These are phyloP conservation scores for Sialis lutaria DNA, from an alignment of 2,888 invertebrate species.

Conservation along the genomic window DNA sequence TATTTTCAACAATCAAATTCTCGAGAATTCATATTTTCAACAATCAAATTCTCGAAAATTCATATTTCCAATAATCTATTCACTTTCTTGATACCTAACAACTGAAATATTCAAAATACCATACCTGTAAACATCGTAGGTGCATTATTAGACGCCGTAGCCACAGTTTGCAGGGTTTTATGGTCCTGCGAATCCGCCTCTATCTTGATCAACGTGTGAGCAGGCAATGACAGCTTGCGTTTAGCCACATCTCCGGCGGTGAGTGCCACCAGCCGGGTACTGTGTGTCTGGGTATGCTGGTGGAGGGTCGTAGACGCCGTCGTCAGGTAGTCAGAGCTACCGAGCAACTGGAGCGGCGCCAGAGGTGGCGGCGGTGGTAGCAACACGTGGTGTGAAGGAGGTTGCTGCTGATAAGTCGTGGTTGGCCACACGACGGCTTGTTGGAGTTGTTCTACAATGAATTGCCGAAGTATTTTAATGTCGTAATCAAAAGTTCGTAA, in stretches of 20 bases:
- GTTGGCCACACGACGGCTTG: conserved; percentile 57
- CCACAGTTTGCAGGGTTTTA: conserved; percentile 23
- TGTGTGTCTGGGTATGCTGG: conserved; percentile 48
- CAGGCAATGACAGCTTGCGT: conserved; percentile 28
- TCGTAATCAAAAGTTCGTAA: no score
- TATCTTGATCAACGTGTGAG: conserved; percentile 47
- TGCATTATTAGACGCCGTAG: conserved; percentile 21
- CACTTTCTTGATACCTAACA: no score
- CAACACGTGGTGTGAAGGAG: conserved; percentile 24
- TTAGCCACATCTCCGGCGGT: conserved; percentile 31
- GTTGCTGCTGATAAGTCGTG: conserved; percentile 31
- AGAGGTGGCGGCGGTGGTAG: conserved; percentile 45
- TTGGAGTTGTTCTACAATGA: conserved; percentile 40
- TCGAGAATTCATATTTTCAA: no score
- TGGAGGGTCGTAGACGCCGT: conserved; percentile 45
- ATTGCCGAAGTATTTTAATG: no score
- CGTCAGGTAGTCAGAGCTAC: conserved; percentile 33
- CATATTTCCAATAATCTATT: no score
- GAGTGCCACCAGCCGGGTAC: conserved; percentile 45
- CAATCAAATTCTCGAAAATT: no score
- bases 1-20: no score
- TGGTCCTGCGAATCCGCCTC: conserved; percentile 39
- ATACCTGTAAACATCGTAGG: conserved; percentile 13
- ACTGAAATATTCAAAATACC: no score
- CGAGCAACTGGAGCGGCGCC: conserved; percentile 37